phyloP scores from a whole-genome alignment of 2,888 invertebrate genomes.

The Pilophorus perplexus region DNA sequence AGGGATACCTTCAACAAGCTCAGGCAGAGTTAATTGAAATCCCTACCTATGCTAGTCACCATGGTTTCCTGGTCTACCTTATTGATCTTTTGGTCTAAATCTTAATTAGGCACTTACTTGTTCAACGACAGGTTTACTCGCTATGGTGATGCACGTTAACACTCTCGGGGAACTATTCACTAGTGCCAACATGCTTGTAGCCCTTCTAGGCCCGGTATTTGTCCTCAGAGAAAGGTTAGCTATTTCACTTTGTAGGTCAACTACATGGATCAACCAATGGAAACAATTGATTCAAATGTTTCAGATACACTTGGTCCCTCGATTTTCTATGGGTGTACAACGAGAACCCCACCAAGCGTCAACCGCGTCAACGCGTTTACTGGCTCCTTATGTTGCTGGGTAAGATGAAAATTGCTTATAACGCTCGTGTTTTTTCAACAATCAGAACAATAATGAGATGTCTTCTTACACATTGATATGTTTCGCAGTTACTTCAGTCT shows the following conservation, averaged over 20 bases:
- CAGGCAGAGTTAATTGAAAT: neutral
- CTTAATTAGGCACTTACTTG: neutral
- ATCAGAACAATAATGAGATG: too few relatives aligned
- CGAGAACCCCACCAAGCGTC: too few relatives aligned
- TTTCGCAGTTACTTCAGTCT: too few relatives aligned
- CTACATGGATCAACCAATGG: too few relatives aligned
- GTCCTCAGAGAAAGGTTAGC: slow-evolving; percentile 7
- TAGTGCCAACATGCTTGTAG: neutral
- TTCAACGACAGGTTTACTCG: slow-evolving; percentile 16
- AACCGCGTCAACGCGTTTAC: too few relatives aligned
- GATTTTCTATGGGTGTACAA: too few relatives aligned
- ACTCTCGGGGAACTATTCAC: neutral
- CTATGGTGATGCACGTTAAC: neutral
- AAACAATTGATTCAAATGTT: too few relatives aligned
- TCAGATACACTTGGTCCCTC: too few relatives aligned
- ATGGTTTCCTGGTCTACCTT: neutral
- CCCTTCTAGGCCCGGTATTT: slow-evolving; percentile 16
- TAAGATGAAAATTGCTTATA: too few relatives aligned
- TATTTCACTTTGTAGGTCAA: neutral
- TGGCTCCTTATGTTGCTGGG: too few relatives aligned
- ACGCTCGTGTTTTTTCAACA: neutral
- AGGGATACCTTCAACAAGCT: neutral
- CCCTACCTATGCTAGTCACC: neutral
- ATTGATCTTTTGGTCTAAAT: neutral
- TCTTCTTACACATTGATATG: too few relatives aligned